These are phyloP conservation scores for Phocoena sinus DNA, from an alignment of 2,113 vertebrate species.

Conservation along the genomic window DNA sequence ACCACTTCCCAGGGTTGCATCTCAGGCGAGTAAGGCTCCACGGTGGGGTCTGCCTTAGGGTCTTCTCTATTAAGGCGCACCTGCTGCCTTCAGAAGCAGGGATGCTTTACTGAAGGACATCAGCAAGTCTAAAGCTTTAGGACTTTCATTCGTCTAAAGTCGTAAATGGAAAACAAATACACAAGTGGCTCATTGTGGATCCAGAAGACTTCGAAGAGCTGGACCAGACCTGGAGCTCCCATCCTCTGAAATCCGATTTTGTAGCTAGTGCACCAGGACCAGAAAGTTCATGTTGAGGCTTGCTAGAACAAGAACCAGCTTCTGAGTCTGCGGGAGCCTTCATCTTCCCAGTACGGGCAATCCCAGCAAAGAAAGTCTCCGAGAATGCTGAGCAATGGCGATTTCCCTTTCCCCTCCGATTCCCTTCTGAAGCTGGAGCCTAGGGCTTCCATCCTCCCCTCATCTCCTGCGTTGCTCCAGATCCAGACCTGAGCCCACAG, in stretches of 20 bases:
- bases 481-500: not conserved
- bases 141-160: not conserved
- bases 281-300: not conserved
- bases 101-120: not conserved
- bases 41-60: too few relatives aligned
- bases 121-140: not conserved
- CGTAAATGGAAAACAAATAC: not conserved
- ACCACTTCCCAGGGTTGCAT: fast-evolving
- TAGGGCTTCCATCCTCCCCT: not conserved
- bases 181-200: not conserved
- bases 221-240: not conserved
- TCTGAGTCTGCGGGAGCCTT: not conserved
- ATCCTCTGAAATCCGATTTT: not conserved
- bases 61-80: not conserved
- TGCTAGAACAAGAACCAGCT: not conserved
- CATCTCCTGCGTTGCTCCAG: not conserved
- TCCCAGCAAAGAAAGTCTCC: not conserved
- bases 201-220: not conserved
- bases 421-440: not conserved
- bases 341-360: fast-evolving
- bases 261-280: not conserved
- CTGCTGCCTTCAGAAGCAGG: not conserved
- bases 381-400: fast-evolving
- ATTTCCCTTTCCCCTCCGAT: not conserved
- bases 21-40: not conserved